phyloP scores from a whole-genome alignment of 2,797 vertebrate species.

The Taeniopygia guttata region DNA sequence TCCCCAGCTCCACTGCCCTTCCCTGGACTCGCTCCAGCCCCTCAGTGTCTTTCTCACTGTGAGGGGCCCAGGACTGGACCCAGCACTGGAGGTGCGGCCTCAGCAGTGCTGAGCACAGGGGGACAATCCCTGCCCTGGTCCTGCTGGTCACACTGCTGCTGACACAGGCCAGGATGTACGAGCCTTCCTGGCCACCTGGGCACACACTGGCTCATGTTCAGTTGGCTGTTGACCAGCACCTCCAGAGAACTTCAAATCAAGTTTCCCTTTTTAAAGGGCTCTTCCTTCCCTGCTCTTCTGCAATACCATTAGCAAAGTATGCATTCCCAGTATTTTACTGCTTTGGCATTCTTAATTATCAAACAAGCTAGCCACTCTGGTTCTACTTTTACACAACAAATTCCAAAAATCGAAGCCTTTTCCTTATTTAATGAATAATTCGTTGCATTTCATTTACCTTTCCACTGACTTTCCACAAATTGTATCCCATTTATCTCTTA shows the following conservation, averaged over 20 bases:
- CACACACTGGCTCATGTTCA: accelerated
- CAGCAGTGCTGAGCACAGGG: neutral
- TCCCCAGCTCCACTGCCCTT: neutral
- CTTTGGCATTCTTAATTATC: neutral
- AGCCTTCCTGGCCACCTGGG: neutral
- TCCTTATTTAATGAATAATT: neutral
- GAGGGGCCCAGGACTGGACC: neutral
- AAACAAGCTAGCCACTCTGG: neutral
- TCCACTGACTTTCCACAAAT: slow-evolving; percentile 98
- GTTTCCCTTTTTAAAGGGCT: neutral
- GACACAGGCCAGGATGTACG: neutral
- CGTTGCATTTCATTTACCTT: slow-evolving; percentile 77
- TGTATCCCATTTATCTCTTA: slow-evolving; percentile 98
- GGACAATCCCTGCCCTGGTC: neutral
- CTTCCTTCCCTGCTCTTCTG: neutral
- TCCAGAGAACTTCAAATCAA: neutral
- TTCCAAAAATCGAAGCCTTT: neutral
- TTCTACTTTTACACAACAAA: neutral
- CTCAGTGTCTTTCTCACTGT: neutral
- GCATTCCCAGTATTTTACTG: neutral
- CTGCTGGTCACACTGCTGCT: neutral
- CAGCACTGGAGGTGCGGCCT: neutral
- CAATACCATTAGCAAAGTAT: neutral
- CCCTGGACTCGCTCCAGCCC: accelerated
- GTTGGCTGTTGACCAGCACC: neutral